Conservation (phyloP, 1,140 invertebrate species). For the Pachypsylla venusta region DNA sequence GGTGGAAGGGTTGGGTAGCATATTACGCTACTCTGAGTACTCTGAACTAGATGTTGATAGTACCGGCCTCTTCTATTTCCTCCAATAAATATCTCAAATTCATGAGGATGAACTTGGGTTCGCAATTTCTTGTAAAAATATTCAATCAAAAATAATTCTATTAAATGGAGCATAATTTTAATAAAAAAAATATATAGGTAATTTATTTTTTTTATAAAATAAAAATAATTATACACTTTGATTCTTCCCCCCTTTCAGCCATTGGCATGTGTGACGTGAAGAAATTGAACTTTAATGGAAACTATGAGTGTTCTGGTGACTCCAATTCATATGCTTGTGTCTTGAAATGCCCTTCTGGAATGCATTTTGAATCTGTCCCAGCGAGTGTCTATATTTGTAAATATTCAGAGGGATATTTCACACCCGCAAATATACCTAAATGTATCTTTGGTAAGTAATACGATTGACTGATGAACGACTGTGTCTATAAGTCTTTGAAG, state of each 20-base stretch:
- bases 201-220: not conserved
- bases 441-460: constrained; percentile 48
- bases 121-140: too few species aligned
- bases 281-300: constrained; percentile 55
- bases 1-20: too few species aligned
- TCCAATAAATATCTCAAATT: too few species aligned
- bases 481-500: too few species aligned
- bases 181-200: not conserved
- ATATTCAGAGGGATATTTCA: constrained; percentile 48
- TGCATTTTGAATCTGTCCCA: constrained; percentile 36
- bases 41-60: too few species aligned
- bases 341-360: constrained; percentile 46
- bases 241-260: constrained; percentile 31
- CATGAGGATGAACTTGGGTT: too few species aligned
- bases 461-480: not conserved
- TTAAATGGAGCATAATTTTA: too few species aligned
- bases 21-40: too few species aligned
- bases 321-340: constrained; percentile 42
- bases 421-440: constrained; percentile 51
- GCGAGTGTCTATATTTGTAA: constrained; percentile 45
- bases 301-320: constrained; percentile 48
- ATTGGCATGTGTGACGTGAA: constrained; percentile 39
- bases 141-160: too few species aligned
- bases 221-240: not conserved
- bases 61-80: too few species aligned